Evolutionary conservation across 2,113 vertebrate species (phyloP).

Genomic region (Atherinomorus stipes): DNA sequence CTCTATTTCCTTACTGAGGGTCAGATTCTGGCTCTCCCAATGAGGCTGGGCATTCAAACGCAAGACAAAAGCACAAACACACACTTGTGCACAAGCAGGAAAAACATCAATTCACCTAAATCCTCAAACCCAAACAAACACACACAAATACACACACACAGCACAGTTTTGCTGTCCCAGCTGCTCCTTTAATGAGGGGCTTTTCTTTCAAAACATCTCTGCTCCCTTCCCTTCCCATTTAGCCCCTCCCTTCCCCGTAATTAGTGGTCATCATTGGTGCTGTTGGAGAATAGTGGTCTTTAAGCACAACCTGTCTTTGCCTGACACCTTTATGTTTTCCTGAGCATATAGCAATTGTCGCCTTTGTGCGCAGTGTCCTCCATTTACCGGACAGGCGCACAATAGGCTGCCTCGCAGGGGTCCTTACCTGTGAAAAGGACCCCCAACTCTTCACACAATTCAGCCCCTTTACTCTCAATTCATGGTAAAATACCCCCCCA

Average conservation of each 20-base stretch:
- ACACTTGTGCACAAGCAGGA: slow-evolving; percentile 31
- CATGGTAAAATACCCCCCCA: slow-evolving; percentile 68
- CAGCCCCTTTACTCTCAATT: slow-evolving; percentile 74
- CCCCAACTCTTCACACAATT: slow-evolving; percentile 75
- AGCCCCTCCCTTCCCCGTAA: slow-evolving; percentile 70
- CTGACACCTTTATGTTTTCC: slow-evolving; percentile 81
- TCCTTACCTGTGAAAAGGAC: slow-evolving; percentile 85
- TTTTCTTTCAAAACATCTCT: slow-evolving; percentile 69
- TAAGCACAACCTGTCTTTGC: slow-evolving; percentile 80
- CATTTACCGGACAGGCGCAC: slow-evolving; percentile 80
- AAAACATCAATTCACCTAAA: slow-evolving; percentile 53
- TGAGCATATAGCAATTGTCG: slow-evolving; percentile 78
- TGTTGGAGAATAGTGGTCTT: slow-evolving; percentile 78
- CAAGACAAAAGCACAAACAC: slow-evolving; percentile 58
- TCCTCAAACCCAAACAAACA: slow-evolving; percentile 51
- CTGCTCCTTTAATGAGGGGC: slow-evolving; percentile 77
- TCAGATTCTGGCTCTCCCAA: slow-evolving; percentile 51
- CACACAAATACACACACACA: slow-evolving; percentile 38
- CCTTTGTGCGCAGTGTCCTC: slow-evolving; percentile 79
- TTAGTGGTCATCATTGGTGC: slow-evolving; percentile 80
- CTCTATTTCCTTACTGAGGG: slow-evolving; percentile 64
- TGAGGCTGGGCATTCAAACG: slow-evolving; percentile 28
- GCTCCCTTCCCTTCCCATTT: slow-evolving; percentile 45
- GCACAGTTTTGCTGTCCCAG: slow-evolving; percentile 56
- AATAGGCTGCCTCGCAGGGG: slow-evolving; percentile 78